Base-by-base conservation (phyloP, 2,888 invertebrate species). In the Magallana nippona region DNA sequence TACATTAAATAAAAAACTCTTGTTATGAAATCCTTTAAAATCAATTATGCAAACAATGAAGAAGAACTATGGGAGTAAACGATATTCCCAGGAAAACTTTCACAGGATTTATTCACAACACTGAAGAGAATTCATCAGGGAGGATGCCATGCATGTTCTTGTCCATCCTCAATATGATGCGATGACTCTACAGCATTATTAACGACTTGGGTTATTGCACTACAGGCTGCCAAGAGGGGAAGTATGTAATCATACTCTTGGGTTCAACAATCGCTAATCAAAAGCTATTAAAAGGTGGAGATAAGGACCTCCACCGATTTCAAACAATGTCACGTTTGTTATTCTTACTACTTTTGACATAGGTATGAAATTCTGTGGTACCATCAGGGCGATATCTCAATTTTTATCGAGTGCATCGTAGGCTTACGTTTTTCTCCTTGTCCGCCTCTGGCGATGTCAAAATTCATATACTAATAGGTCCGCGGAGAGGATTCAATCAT, bases 271-370 rank as follows among this genome's bases (percentile, higher is more conserved):
- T 71, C 71, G 71, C 15, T 71, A 71, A 71, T 71, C 27, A 71
- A 71, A 71, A 22, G 71, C 71, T 27, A 71, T 71, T 71, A 71
- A 71, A 71, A 71, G 13, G 71, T 71, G 19, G 27, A 22, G 71
- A 71, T 71, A 27, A 71, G 19, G 32, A 71, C 32, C 22, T 22
- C 32, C 32, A 27, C 71, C 15, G 71, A 71, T 22, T 27, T 71
- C 71, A 32, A 71, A 71, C 71, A 71, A 27, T 71, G 71, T 15
- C 71, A 71, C 5, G 71, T 22, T 71, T 71, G 71, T 71, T 71
- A 71, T 13, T 71, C 32, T 71, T 71, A 71, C 71, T 71, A 71
- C 71, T 32, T 71, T 71, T 71, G 71, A 71, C 71, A 71, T 71
- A 71, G 71, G 71, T 71, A 71, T 71, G 71, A 27, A 71, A 44